Evolutionary conservation across 1,140 invertebrate genomes (phyloP).

Genomic region (Theocolax elegans): DNA sequence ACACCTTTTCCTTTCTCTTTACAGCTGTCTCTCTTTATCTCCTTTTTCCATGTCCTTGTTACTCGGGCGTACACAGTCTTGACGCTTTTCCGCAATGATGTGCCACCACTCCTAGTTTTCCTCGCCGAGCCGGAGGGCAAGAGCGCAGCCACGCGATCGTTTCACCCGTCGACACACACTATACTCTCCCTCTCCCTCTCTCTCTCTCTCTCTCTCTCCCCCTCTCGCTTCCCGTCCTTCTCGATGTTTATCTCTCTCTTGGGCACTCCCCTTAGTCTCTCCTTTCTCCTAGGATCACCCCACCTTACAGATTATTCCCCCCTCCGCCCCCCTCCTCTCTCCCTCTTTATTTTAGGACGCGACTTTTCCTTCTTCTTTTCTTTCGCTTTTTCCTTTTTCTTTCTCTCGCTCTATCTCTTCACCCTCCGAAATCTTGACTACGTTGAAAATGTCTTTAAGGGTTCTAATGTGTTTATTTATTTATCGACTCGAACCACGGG

Average conservation of each 20-base stretch:
- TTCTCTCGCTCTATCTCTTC: no score
- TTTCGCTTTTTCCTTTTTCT: no score
- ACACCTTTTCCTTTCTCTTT: background rate
- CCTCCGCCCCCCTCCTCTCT: background rate
- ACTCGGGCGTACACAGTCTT: no score
- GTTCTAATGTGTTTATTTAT: no score
- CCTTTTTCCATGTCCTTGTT: background rate
- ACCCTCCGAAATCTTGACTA: no score
- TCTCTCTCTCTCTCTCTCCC: slow-evolving; percentile 16
- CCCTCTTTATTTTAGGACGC: background rate
- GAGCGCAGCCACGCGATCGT: slow-evolving; percentile 11
- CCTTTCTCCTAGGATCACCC: no score
- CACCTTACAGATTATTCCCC: no score
- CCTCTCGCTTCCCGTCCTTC: no score
- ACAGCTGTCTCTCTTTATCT: background rate
- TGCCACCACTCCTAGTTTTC: slow-evolving; percentile 1
- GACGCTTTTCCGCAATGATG: slow-evolving; percentile 5
- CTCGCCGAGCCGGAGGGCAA: slow-evolving; percentile 2
- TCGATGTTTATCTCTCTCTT: background rate
- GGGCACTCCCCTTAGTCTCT: background rate
- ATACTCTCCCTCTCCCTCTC: background rate
- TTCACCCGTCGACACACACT: slow-evolving; percentile 23
- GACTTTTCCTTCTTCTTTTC: no score
- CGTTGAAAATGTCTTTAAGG: no score
- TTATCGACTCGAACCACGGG: no score